A percentile compares a stretch with the other conserved stretches of the same genome.
These are phyloP conservation scores for Nephrocerus scutellatus DNA, from an alignment of 2,888 invertebrate species.

Conservation along the genomic window DNA sequence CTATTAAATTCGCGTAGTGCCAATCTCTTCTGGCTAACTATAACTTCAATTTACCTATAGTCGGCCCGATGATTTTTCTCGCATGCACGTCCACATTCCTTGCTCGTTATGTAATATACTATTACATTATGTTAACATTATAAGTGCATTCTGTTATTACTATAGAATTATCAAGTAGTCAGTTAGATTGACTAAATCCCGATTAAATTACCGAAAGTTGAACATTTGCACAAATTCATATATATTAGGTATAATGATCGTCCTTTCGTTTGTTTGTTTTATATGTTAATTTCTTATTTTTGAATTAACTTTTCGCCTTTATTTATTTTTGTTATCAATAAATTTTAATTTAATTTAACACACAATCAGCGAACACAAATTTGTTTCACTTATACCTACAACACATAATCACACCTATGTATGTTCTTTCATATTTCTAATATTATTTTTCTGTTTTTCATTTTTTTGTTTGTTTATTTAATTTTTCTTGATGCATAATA, in stretches of 20 bases:
- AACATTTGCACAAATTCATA: too few species aligned
- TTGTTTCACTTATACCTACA: conserved; percentile 1
- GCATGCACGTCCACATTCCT: too few species aligned
- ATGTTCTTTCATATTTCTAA: conserved; percentile 10
- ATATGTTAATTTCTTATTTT: conserved; percentile 15
- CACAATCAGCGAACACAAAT: conserved; percentile 5
- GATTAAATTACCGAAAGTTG: too few species aligned
- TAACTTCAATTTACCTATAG: too few species aligned
- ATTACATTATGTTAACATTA: too few species aligned
- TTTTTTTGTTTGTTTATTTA: conserved; percentile 24
- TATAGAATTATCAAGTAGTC: too few species aligned
- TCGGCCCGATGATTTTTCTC: too few species aligned
- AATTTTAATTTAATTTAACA: conserved; percentile 4
- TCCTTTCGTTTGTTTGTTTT: conserved; percentile 10
- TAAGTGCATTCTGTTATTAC: too few species aligned
- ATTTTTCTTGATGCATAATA: conserved; percentile 12
- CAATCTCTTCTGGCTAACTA: too few species aligned
- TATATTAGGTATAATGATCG: conserved; percentile 3
- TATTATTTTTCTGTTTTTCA: conserved; percentile 24
- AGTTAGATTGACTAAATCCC: too few species aligned
- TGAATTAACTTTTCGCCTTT: conserved; percentile 11
- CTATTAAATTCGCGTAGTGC: too few species aligned
- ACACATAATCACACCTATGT: conserved; percentile 1
- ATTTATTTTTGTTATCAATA: not conserved
- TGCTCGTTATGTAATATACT: too few species aligned